Percentiles rank a stretch among this genome's conserved stretches.
phyloP scores from a whole-genome alignment of 2,888 invertebrate genomes.

The Lepidocyrtoides sp. region DNA sequence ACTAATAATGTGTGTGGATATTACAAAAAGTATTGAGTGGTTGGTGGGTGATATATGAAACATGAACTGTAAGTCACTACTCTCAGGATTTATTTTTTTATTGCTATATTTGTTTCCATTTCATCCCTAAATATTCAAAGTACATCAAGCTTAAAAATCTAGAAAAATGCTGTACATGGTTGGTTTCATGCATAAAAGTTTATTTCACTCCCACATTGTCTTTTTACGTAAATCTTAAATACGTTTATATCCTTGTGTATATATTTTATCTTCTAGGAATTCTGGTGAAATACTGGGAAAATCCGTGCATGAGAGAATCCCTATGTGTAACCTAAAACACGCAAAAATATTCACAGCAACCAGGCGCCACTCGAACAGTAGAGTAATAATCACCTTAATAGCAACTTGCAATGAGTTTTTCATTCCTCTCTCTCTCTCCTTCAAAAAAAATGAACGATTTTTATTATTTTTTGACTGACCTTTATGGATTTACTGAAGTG shows the following conservation, averaged over 20 bases:
- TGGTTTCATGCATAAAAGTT: conserved; percentile 19
- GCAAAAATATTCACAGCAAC: conserved; percentile 38
- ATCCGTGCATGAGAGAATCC: conserved; percentile 33
- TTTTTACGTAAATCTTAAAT: conserved; percentile 17
- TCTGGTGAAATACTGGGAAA: conserved; percentile 74
- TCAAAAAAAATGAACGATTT: not conserved
- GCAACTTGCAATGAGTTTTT: not conserved
- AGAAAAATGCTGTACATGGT: conserved; percentile 32
- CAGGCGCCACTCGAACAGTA: conserved; percentile 68
- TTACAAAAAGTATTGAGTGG: not conserved
- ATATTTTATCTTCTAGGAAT: conserved; percentile 37
- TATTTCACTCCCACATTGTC: conserved; percentile 7
- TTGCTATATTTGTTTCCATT: conserved; percentile 3
- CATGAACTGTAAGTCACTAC: conserved; percentile 11
- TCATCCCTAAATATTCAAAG: not conserved
- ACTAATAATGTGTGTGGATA: not conserved
- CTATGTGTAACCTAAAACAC: not conserved
- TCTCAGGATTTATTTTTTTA: not conserved
- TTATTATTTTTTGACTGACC: too few species aligned
- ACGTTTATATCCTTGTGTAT: not conserved
- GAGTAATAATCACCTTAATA: conserved; percentile 22
- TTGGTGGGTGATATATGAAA: conserved; percentile 33
- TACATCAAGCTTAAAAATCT: conserved; percentile 16
- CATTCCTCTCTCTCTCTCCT: too few species aligned
- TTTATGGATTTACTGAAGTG: too few species aligned